Evolutionary conservation across 2,797 vertebrate genomes (phyloP).

Genomic region (Gadopsis marmoratus): DNA sequence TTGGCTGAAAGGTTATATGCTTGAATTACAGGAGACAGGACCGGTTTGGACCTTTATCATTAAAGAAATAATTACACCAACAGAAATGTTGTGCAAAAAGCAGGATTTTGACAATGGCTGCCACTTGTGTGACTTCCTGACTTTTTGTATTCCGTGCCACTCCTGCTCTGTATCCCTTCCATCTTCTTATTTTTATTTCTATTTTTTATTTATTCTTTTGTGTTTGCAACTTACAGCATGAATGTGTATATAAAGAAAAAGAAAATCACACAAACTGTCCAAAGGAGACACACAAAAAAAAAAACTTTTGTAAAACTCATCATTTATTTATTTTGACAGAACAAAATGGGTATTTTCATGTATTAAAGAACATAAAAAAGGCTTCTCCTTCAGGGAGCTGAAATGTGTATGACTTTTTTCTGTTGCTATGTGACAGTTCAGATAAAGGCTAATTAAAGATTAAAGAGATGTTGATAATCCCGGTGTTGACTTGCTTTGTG

Average conservation of each 20-base stretch:
- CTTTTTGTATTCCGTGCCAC: not conserved
- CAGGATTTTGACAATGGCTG: slow-evolving; percentile 19
- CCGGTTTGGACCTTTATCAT: not conserved
- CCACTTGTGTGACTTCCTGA: not conserved
- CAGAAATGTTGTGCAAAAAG: slow-evolving; percentile 1
- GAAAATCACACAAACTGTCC: slow-evolving; percentile 66
- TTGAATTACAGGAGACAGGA: not conserved
- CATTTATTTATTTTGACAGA: slow-evolving; percentile 86
- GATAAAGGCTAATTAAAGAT: slow-evolving; percentile 83
- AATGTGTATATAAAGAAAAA: slow-evolving; percentile 76
- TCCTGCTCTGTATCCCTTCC: slow-evolving; percentile 19
- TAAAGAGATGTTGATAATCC: slow-evolving; percentile 64
- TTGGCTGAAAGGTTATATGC: not conserved
- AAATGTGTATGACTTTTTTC: slow-evolving; percentile 80
- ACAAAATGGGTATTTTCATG: slow-evolving; percentile 84
- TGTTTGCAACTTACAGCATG: slow-evolving; percentile 71
- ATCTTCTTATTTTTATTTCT: slow-evolving; percentile 41
- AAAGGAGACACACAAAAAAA: slow-evolving; percentile 44
- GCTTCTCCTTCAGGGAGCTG: slow-evolving; percentile 82
- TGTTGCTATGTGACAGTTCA: slow-evolving; percentile 87
- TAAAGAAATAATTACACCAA: not conserved
- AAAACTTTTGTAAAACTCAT: slow-evolving; percentile 79
- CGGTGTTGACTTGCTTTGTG: slow-evolving; percentile 46
- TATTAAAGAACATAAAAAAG: slow-evolving; percentile 64
- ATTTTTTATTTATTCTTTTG: slow-evolving; percentile 60